A percentile compares a stretch with the other conserved stretches of the same genome.
Evolutionary conservation across 2,888 invertebrate species (phyloP).

Genomic region (Ditula angustiorana): DNA sequence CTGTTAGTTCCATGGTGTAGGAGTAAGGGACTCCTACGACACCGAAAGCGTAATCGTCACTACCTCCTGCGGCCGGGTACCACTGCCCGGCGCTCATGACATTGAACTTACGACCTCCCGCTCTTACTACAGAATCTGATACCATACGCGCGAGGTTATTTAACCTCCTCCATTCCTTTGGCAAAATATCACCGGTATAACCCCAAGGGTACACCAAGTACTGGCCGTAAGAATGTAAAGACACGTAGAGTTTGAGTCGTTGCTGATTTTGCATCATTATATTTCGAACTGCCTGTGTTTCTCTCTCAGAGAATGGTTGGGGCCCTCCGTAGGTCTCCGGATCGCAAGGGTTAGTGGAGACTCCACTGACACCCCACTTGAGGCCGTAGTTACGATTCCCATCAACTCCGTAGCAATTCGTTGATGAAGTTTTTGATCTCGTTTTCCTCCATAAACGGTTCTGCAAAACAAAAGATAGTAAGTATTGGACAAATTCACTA

Average conservation of each 20-base stretch:
- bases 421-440: slow-evolving; percentile 64
- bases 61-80: slow-evolving; percentile 87
- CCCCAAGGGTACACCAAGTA: slow-evolving; percentile 88
- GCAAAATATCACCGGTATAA: slow-evolving; percentile 78
- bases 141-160: slow-evolving; percentile 70
- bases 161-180: slow-evolving; percentile 77
- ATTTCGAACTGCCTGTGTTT: slow-evolving; percentile 83
- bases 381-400: slow-evolving; percentile 89
- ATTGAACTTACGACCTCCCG: slow-evolving; percentile 75
- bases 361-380: slow-evolving; percentile 88
- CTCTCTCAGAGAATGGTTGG: slow-evolving; percentile 86
- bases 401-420: slow-evolving; percentile 87
- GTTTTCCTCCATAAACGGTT: slow-evolving; percentile 88
- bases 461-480: slow-evolving; percentile 73
- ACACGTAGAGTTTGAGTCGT: slow-evolving; percentile 87
- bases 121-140: slow-evolving; percentile 60
- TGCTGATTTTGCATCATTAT: slow-evolving; percentile 78
- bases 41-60: slow-evolving; percentile 87
- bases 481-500: too few species aligned
- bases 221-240: slow-evolving; percentile 89
- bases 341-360: slow-evolving; percentile 86
- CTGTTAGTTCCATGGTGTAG: slow-evolving; percentile 87
- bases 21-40: slow-evolving; percentile 81
- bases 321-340: slow-evolving; percentile 86
- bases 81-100: slow-evolving; percentile 83